Evolutionary conservation across 2,797 vertebrate genomes (phyloP).

Genomic region (Helostoma temminkii): DNA sequence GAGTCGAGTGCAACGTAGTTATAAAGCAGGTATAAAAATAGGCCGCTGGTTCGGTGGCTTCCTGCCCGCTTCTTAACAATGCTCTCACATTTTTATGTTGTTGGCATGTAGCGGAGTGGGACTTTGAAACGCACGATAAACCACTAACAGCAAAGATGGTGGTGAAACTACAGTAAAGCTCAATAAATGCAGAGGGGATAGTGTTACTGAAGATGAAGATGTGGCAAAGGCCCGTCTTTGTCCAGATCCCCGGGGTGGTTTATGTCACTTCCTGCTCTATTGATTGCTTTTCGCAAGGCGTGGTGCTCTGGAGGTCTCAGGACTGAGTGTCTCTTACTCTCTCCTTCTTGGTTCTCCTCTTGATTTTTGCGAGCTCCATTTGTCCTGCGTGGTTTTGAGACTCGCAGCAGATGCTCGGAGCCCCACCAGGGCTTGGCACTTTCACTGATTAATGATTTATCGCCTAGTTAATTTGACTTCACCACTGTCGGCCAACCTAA

Average conservation of each 20-base stretch:
- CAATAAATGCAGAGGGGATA: neutral
- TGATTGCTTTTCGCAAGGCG: slow-evolving; percentile 34
- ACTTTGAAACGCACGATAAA: neutral
- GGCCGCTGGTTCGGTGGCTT: slow-evolving; percentile 51
- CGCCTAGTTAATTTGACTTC: slow-evolving; percentile 41
- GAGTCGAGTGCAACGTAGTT: neutral
- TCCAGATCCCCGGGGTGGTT: slow-evolving; percentile 36
- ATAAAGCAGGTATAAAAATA: slow-evolving; percentile 74
- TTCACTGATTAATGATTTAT: slow-evolving; percentile 59
- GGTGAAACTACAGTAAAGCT: neutral
- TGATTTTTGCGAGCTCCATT: neutral
- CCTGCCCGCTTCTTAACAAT: slow-evolving; percentile 63
- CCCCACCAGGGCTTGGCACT: slow-evolving; percentile 42
- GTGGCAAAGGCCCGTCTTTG: slow-evolving; percentile 20
- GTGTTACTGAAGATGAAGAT: slow-evolving; percentile 4
- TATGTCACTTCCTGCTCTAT: slow-evolving; percentile 76
- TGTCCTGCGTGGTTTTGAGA: slow-evolving; percentile 2
- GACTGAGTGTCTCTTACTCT: too few species aligned
- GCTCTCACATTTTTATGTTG: neutral
- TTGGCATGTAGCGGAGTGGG: slow-evolving; percentile 19
- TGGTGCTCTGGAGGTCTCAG: slow-evolving; percentile 6
- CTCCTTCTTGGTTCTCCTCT: too few species aligned
- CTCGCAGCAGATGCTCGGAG: slow-evolving; percentile 53
- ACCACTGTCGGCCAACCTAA: slow-evolving; percentile 19
- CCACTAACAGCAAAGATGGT: neutral